Conservation (phyloP, 92 coral and sea anemone species). For the Bergia sp. region DNA sequence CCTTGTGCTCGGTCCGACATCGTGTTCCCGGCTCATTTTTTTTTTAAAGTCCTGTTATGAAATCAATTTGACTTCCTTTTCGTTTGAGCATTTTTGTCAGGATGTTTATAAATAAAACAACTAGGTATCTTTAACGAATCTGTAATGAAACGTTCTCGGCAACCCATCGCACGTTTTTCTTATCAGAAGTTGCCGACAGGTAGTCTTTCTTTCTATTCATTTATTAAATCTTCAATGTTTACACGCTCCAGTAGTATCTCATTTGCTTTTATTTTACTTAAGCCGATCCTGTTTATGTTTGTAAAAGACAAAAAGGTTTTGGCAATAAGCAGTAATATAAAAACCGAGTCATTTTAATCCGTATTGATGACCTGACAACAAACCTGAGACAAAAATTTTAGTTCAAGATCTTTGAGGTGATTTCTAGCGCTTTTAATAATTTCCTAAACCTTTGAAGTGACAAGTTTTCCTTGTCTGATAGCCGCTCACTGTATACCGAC, state of each 20-base stretch:
- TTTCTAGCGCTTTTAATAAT: not conserved
- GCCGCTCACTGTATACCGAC: not conserved
- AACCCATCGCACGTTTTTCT: not conserved
- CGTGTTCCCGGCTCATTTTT: too few relatives aligned
- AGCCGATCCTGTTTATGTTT: constrained; percentile 32
- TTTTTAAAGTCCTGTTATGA: too few relatives aligned
- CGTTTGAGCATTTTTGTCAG: not conserved
- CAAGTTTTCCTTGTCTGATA: not conserved
- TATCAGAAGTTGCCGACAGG: not conserved
- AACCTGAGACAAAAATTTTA: not conserved
- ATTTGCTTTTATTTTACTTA: constrained; percentile 32
- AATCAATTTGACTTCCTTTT: not conserved
- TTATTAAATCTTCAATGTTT: constrained; percentile 20
- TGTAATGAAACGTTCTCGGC: too few relatives aligned
- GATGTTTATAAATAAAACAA: too few relatives aligned
- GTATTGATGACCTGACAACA: not conserved
- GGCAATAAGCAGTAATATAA: constrained; percentile 16
- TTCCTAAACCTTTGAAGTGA: not conserved
- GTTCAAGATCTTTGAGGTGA: not conserved
- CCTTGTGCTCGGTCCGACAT: not conserved
- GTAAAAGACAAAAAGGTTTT: constrained; percentile 10
- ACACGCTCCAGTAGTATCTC: constrained; percentile 19
- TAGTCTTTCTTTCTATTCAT: not conserved
- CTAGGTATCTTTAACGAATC: not conserved
- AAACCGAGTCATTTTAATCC: constrained; percentile 12